phyloP scores from a whole-genome alignment of 2,888 invertebrate genomes.

The Drosophila kokeensis region DNA sequence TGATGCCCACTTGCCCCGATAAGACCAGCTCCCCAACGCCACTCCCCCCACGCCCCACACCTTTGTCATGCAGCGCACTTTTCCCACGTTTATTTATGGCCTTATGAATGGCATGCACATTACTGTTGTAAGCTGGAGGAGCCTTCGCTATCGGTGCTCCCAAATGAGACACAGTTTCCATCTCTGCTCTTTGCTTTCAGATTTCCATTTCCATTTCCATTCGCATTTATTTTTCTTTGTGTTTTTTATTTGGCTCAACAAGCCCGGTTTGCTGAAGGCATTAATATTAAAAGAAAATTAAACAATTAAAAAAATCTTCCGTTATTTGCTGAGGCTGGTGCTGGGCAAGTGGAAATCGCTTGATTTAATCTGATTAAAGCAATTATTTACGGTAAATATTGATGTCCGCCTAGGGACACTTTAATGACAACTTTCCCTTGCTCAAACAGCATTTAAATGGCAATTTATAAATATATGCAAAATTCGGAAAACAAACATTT shows the following conservation, averaged over 20 bases:
- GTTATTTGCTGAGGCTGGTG: slow-evolving; percentile 23
- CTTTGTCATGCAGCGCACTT: neutral
- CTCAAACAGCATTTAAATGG: neutral
- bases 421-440: neutral
- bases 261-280: slow-evolving; percentile 12
- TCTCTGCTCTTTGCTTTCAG: slow-evolving; percentile 27
- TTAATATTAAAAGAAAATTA: slow-evolving; percentile 64
- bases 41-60: neutral
- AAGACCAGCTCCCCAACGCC: slow-evolving; percentile 32
- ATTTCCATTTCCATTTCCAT: slow-evolving; percentile 24
- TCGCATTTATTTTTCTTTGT: neutral
- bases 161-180: slow-evolving; percentile 48
- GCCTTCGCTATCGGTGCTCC: slow-evolving; percentile 40
- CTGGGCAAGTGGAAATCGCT: neutral
- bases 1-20: slow-evolving; percentile 64
- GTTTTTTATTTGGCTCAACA: slow-evolving; percentile 34
- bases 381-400: neutral
- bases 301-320: slow-evolving; percentile 57
- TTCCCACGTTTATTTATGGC: slow-evolving; percentile 50
- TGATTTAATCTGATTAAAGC: slow-evolving; percentile 1
- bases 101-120: slow-evolving; percentile 56
- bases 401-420: neutral
- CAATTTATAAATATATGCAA: neutral
- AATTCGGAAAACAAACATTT: neutral
- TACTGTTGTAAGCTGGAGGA: slow-evolving; percentile 35